phyloP scores from a whole-genome alignment of 2,888 invertebrate species.

The Biston stratarius region DNA sequence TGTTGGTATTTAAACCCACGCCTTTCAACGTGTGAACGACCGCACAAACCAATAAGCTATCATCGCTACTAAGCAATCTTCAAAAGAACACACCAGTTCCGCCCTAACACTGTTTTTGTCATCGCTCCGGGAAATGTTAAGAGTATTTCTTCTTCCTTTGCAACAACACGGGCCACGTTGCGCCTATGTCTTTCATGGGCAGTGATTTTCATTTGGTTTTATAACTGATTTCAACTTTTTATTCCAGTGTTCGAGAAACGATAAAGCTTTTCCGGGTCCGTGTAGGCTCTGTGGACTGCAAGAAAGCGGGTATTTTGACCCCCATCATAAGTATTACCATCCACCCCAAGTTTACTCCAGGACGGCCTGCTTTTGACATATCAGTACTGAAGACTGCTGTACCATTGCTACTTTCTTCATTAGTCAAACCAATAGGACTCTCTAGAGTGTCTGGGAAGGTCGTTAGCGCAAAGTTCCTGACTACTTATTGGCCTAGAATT shows the following conservation, averaged over 20 bases:
- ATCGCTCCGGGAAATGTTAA: too few relatives aligned
- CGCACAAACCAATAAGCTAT: too few relatives aligned
- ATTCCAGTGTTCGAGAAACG: conserved; percentile 69
- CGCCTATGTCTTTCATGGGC: too few relatives aligned
- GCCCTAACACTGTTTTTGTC: too few relatives aligned
- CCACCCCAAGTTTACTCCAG: conserved; percentile 62
- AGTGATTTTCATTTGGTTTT: too few relatives aligned
- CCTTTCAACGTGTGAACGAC: too few relatives aligned
- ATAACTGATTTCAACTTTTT: neutral
- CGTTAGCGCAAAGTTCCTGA: conserved; percentile 66
- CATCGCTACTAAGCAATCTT: too few relatives aligned
- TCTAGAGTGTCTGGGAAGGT: conserved; percentile 57
- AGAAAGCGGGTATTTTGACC: conserved; percentile 64
- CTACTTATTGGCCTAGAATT: conserved; percentile 75
- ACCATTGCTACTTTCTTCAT: conserved; percentile 48
- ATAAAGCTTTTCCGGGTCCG: conserved; percentile 68
- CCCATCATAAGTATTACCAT: conserved; percentile 63
- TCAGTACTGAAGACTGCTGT: conserved; percentile 61
- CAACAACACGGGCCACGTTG: too few relatives aligned
- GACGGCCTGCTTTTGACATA: conserved; percentile 65
- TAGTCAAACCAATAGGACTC: conserved; percentile 62
- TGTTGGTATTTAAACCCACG: too few relatives aligned
- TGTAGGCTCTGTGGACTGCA: conserved; percentile 73
- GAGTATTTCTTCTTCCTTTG: too few relatives aligned
- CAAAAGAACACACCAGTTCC: too few relatives aligned